Conservation (phyloP, 30 jellyfish, hydroid and myxozoan species). For the Aurelia sp. region DNA sequence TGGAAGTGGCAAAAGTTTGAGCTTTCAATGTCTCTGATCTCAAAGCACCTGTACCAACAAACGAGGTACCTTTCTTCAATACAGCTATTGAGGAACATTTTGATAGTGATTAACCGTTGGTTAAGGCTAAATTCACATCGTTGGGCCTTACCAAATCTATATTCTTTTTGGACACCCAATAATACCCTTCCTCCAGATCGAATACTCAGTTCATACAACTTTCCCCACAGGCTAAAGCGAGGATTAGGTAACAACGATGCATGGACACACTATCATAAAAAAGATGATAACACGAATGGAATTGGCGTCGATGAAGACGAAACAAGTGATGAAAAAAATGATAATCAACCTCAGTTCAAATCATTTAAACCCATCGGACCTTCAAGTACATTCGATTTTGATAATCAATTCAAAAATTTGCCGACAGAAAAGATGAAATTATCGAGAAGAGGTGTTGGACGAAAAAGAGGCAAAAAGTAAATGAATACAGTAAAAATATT, state of each 20-base stretch:
- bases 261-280: conserved; percentile 24
- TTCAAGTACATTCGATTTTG: conserved; percentile 25
- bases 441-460: background rate
- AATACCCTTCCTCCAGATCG: too few species aligned
- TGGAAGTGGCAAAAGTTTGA: too few species aligned
- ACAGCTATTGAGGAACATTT: too few species aligned
- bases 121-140: too few species aligned
- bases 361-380: conserved; percentile 33
- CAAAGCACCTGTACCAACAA: too few species aligned
- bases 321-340: background rate
- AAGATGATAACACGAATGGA: background rate
- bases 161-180: too few species aligned
- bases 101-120: too few species aligned
- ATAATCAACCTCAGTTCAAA: background rate
- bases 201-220: too few species aligned
- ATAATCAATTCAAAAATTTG: conserved; percentile 18
- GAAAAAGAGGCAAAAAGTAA: background rate
- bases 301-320: conserved; percentile 1
- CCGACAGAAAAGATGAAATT: background rate
- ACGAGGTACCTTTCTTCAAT: too few species aligned
- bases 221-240: background rate
- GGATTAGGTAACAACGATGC: conserved; percentile 37
- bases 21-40: too few species aligned
- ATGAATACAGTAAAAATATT: background rate
- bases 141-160: too few species aligned